Conservation (phyloP, 2,113 vertebrate species). For the Caranx melampygus region DNA sequence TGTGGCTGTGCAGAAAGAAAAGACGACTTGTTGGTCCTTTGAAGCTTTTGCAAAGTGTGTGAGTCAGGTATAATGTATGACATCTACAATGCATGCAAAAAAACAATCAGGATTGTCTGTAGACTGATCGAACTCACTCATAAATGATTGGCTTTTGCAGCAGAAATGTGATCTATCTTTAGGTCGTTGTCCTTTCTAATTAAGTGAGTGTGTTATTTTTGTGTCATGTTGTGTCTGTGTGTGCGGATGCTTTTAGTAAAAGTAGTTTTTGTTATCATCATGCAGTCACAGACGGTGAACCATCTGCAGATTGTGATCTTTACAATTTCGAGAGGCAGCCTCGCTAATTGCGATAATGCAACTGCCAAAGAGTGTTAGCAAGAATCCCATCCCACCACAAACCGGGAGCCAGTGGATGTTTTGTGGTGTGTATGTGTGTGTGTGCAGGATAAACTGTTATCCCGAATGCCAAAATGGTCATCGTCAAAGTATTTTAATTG, state of each 20-base stretch:
- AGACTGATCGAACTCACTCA: no score
- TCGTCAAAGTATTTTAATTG: slow-evolving; percentile 7
- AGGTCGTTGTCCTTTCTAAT: no score
- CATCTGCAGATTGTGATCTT: background rate
- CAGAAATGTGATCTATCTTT: no score
- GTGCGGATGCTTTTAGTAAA: background rate
- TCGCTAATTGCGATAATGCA: background rate
- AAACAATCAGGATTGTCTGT: no score
- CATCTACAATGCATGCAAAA: no score
- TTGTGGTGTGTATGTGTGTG: background rate
- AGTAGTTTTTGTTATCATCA: background rate
- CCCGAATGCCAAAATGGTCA: background rate
- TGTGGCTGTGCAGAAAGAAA: no score
- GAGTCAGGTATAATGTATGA: no score
- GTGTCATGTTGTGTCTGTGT: background rate
- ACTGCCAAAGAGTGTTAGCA: background rate
- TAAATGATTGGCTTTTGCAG: no score
- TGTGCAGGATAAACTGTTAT: background rate
- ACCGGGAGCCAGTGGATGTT: background rate
- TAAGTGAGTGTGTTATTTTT: background rate
- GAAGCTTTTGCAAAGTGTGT: no score
- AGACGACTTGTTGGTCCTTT: no score
- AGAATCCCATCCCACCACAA: background rate
- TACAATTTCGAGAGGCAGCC: background rate
- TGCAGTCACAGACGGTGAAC: background rate